Evolutionary conservation across 1,140 invertebrate genomes (phyloP).

Genomic region (Nephotettix cincticeps): DNA sequence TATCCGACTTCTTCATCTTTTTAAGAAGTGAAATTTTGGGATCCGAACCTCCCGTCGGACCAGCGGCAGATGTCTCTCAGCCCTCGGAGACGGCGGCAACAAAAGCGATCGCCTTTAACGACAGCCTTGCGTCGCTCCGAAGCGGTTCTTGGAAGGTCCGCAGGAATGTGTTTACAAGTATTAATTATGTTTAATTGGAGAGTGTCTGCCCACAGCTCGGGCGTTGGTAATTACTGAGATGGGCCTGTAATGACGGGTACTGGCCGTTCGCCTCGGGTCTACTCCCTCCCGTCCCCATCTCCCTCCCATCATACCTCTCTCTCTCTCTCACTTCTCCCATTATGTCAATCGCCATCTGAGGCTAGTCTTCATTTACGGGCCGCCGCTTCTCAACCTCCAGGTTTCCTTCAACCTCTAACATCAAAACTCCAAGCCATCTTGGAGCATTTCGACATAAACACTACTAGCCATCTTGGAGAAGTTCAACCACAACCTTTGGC

Average conservation of each 20-base stretch:
- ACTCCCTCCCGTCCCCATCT: no score
- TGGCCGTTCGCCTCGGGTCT: not conserved
- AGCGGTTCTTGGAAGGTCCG: no score
- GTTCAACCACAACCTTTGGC: not conserved
- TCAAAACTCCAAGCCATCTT: not conserved
- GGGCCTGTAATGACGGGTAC: slow-evolving; percentile 3
- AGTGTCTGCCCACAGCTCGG: not conserved
- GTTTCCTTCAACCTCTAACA: not conserved
- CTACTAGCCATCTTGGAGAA: not conserved
- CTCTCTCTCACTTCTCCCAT: not conserved
- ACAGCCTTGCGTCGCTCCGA: no score
- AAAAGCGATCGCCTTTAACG: no score
- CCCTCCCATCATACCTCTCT: no score
- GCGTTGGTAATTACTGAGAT: not conserved
- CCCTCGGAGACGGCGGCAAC: no score
- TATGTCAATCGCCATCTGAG: not conserved
- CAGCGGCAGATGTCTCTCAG: no score
- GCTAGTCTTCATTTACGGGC: not conserved
- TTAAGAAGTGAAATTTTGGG: no score
- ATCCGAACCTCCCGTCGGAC: no score
- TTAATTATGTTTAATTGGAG: slow-evolving; percentile 10
- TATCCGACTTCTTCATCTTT: no score
- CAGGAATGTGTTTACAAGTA: slow-evolving; percentile 3
- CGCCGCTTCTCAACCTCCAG: not conserved
- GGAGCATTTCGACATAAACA: not conserved